Evolutionary conservation across 2,113 vertebrate species (phyloP), one percentile per base, ranked within the genome.

Genomic region (Melierax canorus): DNA sequence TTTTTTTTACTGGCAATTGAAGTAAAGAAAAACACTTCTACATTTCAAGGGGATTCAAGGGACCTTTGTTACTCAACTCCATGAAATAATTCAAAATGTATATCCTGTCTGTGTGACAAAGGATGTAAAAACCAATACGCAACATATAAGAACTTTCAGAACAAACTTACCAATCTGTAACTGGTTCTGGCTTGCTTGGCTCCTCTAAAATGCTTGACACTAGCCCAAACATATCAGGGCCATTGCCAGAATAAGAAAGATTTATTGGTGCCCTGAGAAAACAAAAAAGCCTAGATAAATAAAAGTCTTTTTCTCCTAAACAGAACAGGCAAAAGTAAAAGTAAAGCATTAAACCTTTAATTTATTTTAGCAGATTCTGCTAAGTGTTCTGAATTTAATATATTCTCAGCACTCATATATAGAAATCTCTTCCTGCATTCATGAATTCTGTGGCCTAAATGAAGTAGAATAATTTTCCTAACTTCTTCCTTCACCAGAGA

Each of bases 131-230:
- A 26, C 1, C 7, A 45, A 45, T 6, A 68, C 1, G 6, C 2
- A 50, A 80, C 7, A 51, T 4, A 0, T 0, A 43, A 60, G 9
- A 59, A 32, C 19, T 66, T 55, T 50, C 16, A 78, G 30, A 75
- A 50, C 34, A 92, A 85, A 74, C 95, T 96, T n/a, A 98, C 98
- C 98, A 98, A 8, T 98, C 97, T 73, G 97, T 95, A 56, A 94
- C 86, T n/a, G 94, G 63, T 41, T 98, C 98, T 82, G 97, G 53
- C 67, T 97, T 96, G 84, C 80, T 96, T 73, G 97, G 94, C 62
- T 98, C 97, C 66, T 98, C 97, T 13, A 98, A 77, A 94, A 97
- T 96, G 80, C 91, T 97, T 2, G 98, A 97, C 81, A 97, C 97
- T 21, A 98, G 72, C 17, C 97, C 97, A 89, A 98, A 95, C 87